Base-by-base conservation (phyloP, 2,113 vertebrate species). In the Charadrius vociferus region DNA sequence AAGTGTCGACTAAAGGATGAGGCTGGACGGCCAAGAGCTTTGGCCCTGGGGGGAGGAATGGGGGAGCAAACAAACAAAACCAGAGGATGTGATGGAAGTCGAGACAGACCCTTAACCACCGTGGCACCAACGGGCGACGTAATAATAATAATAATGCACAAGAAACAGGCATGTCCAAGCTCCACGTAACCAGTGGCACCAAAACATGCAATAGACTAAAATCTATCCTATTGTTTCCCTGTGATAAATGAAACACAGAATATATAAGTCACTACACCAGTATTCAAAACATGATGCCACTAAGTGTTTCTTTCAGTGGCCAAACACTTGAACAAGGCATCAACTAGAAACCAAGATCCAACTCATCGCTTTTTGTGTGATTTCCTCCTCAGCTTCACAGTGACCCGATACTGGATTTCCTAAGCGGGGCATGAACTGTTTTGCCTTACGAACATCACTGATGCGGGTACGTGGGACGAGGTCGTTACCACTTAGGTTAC, bases 141-240 rank as follows among this genome's bases (percentile, higher is more conserved):
- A 93, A 77, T 96, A 49, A 89, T 90, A 90, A 94, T 52, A 53
- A 93, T 78, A 97, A 97, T 86, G 96, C 96, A 97, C 96, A 96
- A 96, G 93, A 95, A 96, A 94, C 90, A 90, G 95, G 95, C 93
- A 89, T 88, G 96, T 95, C 97, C 93, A 95, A 96, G 92, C 95
- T 96, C 97, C 95, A 94, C 95, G 26, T 86, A 81, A 96, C 91
- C 93, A 96, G 96, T 93, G 97, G 93, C 95, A 94, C 95, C 96
- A 97, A 97, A 96, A 98, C 93, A 97, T 95, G 96, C 97, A 97
- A 83, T 41, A 98, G 96, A 94, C 95, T 93, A 97, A 96, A 94
- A 90, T 47, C 87, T 96, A 95, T 61, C 93, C 95, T 96, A 96
- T 91, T 80, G 93, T 88, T 88, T 95, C 96, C 88, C 86, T 95